Base-by-base conservation (phyloP, 2,888 invertebrate genomes). In the Eurytoma californica region DNA sequence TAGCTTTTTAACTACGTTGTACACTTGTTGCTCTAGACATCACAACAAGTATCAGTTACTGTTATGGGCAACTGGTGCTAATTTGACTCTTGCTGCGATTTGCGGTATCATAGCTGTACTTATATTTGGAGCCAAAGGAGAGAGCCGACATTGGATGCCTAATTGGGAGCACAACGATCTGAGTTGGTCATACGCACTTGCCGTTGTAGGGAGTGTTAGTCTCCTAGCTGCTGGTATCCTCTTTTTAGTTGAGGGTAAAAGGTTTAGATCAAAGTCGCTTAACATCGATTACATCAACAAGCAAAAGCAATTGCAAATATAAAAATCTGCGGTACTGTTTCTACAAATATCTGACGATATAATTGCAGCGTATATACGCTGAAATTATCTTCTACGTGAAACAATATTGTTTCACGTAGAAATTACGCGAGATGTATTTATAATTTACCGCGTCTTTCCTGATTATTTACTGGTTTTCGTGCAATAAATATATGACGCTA, bases 161-260 rank as follows among this genome's bases (percentile, higher is more conserved):
- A 94, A 97, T 86, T 97, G 98, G 95, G 96, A 98, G 86, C 96
- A 97, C 89, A 98, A 98, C 91, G 95, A 97, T 88, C 93, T 98
- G 74, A 95, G 97, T 14, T 98, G 98, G 97, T 96, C 98, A 0
- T 98, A 94, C 91, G 98, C 96, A 0, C 91, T 98, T 53, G 97
- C 94, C 20, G 95, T 94, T 1, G 91, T 97, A 61, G 97, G 97
- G 2, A 94, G 95, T 0, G 91, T 97, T 47, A 90, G 94, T 61
- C 91, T 96, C 2, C 92, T 96, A 80, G 94, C 96, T 1, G 94
- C 95, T 13, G 97, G 97, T 13, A 92, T 94, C 67, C 91, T 97
- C 7, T 97, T 96, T 88, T 91, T 97, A 82, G 93, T 97, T 0
- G 97, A 97, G 91, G 96, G 95, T 0, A 93, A 95, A 83, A 94